phyloP scores from a whole-genome alignment of 1,140 invertebrate species.

The Notospermus geniculatus region DNA sequence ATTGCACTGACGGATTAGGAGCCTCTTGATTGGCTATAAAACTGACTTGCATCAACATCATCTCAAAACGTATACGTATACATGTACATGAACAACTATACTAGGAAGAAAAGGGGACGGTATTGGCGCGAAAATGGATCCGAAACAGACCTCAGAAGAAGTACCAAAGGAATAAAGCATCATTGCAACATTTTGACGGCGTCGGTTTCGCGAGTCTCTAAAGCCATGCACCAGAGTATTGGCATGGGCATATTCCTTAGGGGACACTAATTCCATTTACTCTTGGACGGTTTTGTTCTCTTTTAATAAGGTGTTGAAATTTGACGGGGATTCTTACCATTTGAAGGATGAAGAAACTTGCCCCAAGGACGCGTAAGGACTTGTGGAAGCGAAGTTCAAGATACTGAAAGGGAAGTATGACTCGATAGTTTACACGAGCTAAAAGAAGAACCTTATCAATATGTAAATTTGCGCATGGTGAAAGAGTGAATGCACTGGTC shows the following conservation, averaged over 20 bases:
- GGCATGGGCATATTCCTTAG: not conserved
- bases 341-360: conserved; percentile 40
- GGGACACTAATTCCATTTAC: not conserved
- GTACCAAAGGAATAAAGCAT: too few species aligned
- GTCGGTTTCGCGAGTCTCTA: not conserved
- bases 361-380: conserved; percentile 34
- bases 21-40: not conserved
- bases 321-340: conserved; percentile 57
- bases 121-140: too few species aligned
- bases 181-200: not conserved
- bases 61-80: not conserved
- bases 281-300: conserved; percentile 38
- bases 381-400: conserved; percentile 63
- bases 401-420: too few species aligned
- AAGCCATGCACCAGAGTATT: not conserved
- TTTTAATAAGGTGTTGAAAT: conserved; percentile 14
- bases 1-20: too few species aligned
- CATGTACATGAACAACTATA: too few species aligned
- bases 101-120: not conserved
- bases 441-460: too few species aligned
- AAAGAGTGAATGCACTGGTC: too few species aligned
- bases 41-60: not conserved
- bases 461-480: too few species aligned
- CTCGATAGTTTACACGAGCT: too few species aligned
- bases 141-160: too few species aligned